Percentiles rank a stretch among this genome's conserved stretches.
Evolutionary conservation across 1,140 invertebrate species (phyloP).

Genomic region (Papilio aristodemus): DNA sequence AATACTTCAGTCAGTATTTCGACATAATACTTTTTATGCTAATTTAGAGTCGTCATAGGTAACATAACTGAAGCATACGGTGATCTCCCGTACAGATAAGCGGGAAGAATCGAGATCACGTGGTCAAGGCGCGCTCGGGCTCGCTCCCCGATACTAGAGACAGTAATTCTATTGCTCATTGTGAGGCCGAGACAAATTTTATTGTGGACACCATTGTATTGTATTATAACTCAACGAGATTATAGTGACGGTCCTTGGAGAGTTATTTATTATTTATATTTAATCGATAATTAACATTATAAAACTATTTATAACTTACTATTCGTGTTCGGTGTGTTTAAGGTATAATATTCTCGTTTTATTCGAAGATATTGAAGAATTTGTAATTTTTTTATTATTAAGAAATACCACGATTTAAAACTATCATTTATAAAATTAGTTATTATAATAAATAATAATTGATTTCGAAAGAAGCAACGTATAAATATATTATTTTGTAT

Average conservation of each 20-base stretch:
- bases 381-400: no score
- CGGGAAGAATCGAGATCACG: conserved; percentile 37
- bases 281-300: conserved; percentile 30
- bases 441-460: no score
- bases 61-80: conserved; percentile 9
- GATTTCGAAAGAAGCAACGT: no score
- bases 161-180: conserved; percentile 76
- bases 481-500: no score
- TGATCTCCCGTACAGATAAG: conserved; percentile 25
- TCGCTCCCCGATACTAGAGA: conserved; percentile 54
- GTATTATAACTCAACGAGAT: conserved; percentile 51
- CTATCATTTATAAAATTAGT: no score
- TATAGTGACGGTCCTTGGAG: conserved; percentile 53
- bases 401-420: no score
- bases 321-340: no score
- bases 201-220: conserved; percentile 63
- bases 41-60: conserved; percentile 2
- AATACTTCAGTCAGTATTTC: not conserved
- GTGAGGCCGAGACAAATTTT: conserved; percentile 69
- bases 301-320: not conserved
- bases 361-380: no score
- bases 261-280: conserved; percentile 32
- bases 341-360: no score
- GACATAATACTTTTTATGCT: conserved; percentile 1
- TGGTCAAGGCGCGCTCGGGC: conserved; percentile 57